Evolutionary conservation across 30 jellyfish, hydroid and myxozoan genomes (phyloP).

Genomic region (Turritopsis rubra): DNA sequence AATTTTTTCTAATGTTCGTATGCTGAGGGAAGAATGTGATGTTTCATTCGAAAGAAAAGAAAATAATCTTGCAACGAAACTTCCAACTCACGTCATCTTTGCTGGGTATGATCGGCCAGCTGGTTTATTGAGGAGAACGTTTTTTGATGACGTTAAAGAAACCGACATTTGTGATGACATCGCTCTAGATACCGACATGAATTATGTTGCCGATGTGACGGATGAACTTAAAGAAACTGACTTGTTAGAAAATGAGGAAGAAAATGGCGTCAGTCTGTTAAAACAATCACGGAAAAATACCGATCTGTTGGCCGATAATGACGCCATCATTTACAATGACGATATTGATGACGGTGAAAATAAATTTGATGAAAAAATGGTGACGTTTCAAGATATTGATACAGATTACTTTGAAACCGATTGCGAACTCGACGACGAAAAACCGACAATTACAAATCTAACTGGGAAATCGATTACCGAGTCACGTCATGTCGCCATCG

Average conservation of each 20-base stretch:
- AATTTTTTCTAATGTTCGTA: neutral
- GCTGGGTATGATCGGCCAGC: too few species aligned
- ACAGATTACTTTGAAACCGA: slow-evolving; percentile 17
- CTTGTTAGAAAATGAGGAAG: slow-evolving; percentile 3
- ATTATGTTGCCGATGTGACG: neutral
- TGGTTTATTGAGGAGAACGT: neutral
- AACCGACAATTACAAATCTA: too few species aligned
- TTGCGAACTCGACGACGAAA: neutral
- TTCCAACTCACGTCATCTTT: too few species aligned
- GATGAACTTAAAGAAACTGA: slow-evolving; percentile 8
- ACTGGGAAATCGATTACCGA: too few species aligned
- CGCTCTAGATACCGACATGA: neutral
- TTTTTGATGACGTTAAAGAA: slow-evolving; percentile 3
- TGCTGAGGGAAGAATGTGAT: neutral
- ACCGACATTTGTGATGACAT: slow-evolving; percentile 1
- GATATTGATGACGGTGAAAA: neutral
- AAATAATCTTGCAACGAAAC: neutral
- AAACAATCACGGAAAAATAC: neutral
- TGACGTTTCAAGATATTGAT: slow-evolving; percentile 13
- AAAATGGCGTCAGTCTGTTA: neutral
- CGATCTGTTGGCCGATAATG: neutral
- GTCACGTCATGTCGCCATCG: too few species aligned
- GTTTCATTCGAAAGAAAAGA: neutral
- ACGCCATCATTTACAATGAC: neutral
- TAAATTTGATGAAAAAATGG: neutral